Evolutionary conservation across 2,888 invertebrate genomes (phyloP).

Genomic region (Synanthedon formicaeformis): DNA sequence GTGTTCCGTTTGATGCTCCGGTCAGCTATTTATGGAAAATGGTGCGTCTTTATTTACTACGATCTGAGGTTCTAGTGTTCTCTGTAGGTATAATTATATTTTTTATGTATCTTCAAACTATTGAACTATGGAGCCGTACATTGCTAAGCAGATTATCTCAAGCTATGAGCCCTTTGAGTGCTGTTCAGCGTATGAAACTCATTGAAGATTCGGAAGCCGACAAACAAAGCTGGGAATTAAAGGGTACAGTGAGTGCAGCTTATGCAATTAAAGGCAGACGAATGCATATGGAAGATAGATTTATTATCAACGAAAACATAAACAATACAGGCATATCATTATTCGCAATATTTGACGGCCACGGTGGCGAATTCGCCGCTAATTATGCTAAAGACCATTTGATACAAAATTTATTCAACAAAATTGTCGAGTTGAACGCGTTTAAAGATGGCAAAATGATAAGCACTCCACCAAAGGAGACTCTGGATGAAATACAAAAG

Average conservation of each 20-base stretch:
- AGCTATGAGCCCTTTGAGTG: slow-evolving; percentile 72
- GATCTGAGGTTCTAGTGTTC: slow-evolving; percentile 83
- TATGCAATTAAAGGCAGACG: slow-evolving; percentile 92
- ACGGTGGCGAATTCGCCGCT: slow-evolving; percentile 95
- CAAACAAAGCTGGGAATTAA: slow-evolving; percentile 80
- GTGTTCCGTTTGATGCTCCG: slow-evolving; percentile 81
- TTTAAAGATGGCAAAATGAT: slow-evolving; percentile 71
- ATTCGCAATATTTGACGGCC: slow-evolving; percentile 95
- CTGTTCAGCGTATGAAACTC: slow-evolving; percentile 71
- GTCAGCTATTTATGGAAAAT: slow-evolving; percentile 83
- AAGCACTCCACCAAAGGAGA: slow-evolving; percentile 34
- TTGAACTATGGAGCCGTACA: slow-evolving; percentile 85
- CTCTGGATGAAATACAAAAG: slow-evolving; percentile 44
- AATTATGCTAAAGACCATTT: slow-evolving; percentile 92
- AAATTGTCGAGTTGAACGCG: slow-evolving; percentile 80
- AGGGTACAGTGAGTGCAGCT: slow-evolving; percentile 81
- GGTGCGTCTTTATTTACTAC: slow-evolving; percentile 81
- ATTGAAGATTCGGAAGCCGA: slow-evolving; percentile 68
- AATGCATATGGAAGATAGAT: slow-evolving; percentile 94
- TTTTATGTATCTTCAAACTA: slow-evolving; percentile 84
- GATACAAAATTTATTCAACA: slow-evolving; percentile 82
- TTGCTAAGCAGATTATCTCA: slow-evolving; percentile 78
- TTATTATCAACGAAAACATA: slow-evolving; percentile 87
- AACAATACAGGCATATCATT: slow-evolving; percentile 87
- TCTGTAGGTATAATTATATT: slow-evolving; percentile 78